Evolutionary conservation across 2,797 vertebrate species (phyloP), one percentile per base, ranked within the genome.

Genomic region (Meriones psammophilus): DNA sequence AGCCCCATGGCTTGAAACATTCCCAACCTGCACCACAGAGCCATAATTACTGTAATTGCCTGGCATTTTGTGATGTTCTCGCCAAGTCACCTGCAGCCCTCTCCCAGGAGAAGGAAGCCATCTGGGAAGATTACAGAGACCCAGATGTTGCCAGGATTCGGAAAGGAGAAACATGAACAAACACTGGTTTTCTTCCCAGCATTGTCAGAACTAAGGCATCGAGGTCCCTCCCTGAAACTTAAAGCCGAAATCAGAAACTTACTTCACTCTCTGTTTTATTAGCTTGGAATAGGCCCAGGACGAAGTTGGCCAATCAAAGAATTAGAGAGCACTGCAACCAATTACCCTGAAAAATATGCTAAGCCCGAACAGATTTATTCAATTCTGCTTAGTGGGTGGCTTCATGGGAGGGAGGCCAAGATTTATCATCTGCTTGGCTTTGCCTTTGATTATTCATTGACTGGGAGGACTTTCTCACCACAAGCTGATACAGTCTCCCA

Each of bases 341-440:
- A 97, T 98, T 98, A 98, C 97, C 79, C 92, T 97, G 97, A 96
- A 97, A 97, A 98, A 97, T 36, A 95, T 97, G 97, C 96, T 97
- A 69, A 98, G 95, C 86, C 66, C 7, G 58, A 96, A 80, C 94
- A 88, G 91, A 96, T 96, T 97, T 95, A 42, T 4, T 94, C 96
- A 94, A 22, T 87, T 92, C 92, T 94, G 95, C 46, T 94, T 92
- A 87, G 85, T 30, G 54, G 33, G 96, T 96, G 97, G 96, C 97
- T 98, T 97, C 50, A 46, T 96, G 88, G 95, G 97, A 97, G 39
- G 66, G 85, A 93, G 74, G 97, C 97, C 98, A 95, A 96, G 94
- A 95, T 13, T 92, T 93, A 81, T 17, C 78, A 91, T 97, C 87
- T 91, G 93, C 83, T 96, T 93, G 97, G 97, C 92, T 50, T 0